Evolutionary conservation across 2,797 vertebrate genomes (phyloP).

Genomic region (Falco naumanni): DNA sequence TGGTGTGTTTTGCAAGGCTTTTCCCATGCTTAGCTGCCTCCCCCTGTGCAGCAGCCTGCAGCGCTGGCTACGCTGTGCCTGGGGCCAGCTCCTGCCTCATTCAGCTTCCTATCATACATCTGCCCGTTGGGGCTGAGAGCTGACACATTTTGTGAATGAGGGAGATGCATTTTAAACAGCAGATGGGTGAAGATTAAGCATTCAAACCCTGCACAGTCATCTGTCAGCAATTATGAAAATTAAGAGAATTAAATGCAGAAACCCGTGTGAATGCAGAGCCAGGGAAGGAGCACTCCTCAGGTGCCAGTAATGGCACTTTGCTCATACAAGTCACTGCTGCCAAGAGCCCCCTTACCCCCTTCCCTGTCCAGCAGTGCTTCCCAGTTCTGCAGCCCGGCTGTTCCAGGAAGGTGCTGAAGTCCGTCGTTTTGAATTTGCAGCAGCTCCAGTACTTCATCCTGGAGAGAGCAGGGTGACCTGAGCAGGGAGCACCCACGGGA

Average conservation of each 20-base stretch:
- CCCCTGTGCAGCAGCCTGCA: not conserved
- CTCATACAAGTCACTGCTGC: accelerated
- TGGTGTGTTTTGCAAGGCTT: not conserved
- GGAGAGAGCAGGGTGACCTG: not conserved
- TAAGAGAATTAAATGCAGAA: not conserved
- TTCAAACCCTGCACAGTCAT: not conserved
- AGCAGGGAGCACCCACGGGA: not conserved
- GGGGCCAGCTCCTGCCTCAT: not conserved
- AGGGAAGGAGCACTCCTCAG: not conserved
- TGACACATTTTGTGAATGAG: not conserved
- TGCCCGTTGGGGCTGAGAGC: not conserved
- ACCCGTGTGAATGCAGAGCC: not conserved
- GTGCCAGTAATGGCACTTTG: not conserved
- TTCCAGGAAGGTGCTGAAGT: slow-evolving; percentile 92
- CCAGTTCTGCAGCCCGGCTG: slow-evolving; percentile 90
- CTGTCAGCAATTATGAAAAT: not conserved
- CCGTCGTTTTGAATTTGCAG: slow-evolving; percentile 88
- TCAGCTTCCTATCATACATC: not conserved
- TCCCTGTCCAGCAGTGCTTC: slow-evolving; percentile 86
- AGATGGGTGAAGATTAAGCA: not conserved
- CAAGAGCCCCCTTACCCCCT: slow-evolving; percentile 73
- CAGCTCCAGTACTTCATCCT: slow-evolving; percentile 99
- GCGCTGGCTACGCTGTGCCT: accelerated
- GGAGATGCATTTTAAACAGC: not conserved
- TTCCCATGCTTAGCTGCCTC: not conserved